Base-by-base conservation (phyloP, 2,888 invertebrate species). In the Lottia scabra region DNA sequence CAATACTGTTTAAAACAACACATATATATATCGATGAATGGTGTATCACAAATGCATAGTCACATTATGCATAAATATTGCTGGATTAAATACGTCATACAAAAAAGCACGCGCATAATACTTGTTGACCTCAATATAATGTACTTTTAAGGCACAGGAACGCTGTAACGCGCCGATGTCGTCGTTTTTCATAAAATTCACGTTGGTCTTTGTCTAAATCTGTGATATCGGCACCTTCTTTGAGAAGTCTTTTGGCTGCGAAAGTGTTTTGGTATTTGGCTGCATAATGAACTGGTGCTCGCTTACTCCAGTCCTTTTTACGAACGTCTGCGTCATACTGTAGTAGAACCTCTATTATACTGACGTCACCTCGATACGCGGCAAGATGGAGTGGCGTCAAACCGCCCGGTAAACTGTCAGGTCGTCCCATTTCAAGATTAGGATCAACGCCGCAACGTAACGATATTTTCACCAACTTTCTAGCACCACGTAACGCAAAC, bases 321-420 rank as follows among this genome's bases (percentile, higher is more conserved):
- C 84, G 78, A 12, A 85, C 70, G 12, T 80, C 74, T 10, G 83
- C 84, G 10, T 81, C 81, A 26, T 80, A 74, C 65, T 82, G 80
- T 8, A 84, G 65, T 19, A 86, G 76, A 43, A 85, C 74, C 67
- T 84, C 79, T 8, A 85, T 76, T 26, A 86, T 78, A 70, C 83
- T 84, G 63, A 84, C 82, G 75, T 86, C 86, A 46, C 86, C 85
- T 3, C 85, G 78, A 73, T 85, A 82, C 0, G 86, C 84, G n/a
- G 84, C 86, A 16, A 86, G 74, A 67, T 86, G 86, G 26, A 85
- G 75, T 15, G 84, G 82, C 2, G 83, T 75, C 68, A 84, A 85
- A 1, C 82, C 77, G 0, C 83, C 83, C 0, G 85, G 84, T 0
- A 86, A 77, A 10, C 83, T 84, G 19, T 83, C 81, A 0, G 83